Percentiles rank a stretch among this genome's conserved stretches.
These are phyloP conservation scores for Carollia perspicillata DNA, from an alignment of 2,113 vertebrate genomes.

Conservation along the genomic window DNA sequence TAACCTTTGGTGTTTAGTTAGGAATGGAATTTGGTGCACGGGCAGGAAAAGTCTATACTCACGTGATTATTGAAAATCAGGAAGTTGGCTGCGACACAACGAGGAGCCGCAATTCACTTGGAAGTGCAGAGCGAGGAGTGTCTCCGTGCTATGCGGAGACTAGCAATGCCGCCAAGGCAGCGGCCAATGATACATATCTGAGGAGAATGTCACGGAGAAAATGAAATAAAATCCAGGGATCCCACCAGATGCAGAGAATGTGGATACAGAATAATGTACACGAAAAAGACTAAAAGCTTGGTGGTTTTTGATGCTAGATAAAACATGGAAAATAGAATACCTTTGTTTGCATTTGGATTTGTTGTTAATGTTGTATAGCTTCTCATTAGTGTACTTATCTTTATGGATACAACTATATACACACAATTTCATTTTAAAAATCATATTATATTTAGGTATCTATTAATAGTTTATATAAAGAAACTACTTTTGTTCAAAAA, in stretches of 20 bases:
- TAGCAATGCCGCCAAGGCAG: too few relatives aligned
- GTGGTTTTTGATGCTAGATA: neutral
- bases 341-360: neutral
- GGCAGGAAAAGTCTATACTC: neutral
- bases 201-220: constrained; percentile 87
- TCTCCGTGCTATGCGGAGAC: too few relatives aligned
- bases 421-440: constrained; percentile 47
- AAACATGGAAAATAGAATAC: neutral
- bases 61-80: neutral
- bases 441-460: constrained; percentile 30
- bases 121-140: too few relatives aligned
- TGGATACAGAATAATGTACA: constrained; percentile 97
- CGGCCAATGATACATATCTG: too few relatives aligned
- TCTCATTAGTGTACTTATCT: constrained; percentile 19
- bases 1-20: neutral
- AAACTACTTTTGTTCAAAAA: neutral
- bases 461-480: constrained; percentile 4
- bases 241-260: constrained; percentile 96
- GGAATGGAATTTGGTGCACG: neutral
- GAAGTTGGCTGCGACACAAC: neutral
- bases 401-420: constrained; percentile 38
- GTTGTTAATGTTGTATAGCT: neutral
- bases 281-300: neutral
- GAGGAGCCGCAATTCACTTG: too few relatives aligned
- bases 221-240: constrained; percentile 96